Base-by-base conservation (phyloP, 2,888 invertebrate genomes). In the Apodemia zela region DNA sequence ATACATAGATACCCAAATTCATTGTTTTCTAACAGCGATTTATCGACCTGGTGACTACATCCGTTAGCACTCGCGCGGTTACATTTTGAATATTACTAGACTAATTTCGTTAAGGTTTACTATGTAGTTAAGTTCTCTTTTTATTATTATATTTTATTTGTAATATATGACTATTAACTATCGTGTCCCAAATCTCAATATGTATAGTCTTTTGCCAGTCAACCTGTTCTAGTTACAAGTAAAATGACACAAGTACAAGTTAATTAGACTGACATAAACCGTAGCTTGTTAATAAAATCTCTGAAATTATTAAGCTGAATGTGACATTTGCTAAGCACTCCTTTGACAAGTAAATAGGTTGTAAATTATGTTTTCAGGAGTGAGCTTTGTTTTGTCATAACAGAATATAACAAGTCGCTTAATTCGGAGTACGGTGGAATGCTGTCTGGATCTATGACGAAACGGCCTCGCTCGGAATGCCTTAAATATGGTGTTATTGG, bases 331-430 rank as follows among this genome's bases (percentile, higher is more conserved):
- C 51, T 51, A 51, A 51, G 51, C 13, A 21, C 51, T 51, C 51
- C 13, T 51, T 51, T 21, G 51, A 51, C 51, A 51, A 3, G 51
- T 51, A 51, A 51, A 60, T 45, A 60, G 21, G 45, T 60, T 45
- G 25, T 64, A 64, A 66, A 60, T 64, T 65, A 58, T 61, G 21
- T 18, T 62, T 62, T 18, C 38, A 42, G 54, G 57, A 47, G 59
- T 17, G 49, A 60, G 66, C 69, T 69, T 69, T 69, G 68, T 69
- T 69, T 69, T 69, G 68, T 69, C 67, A 49, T 66, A 64, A 64
- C 62, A 63, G 63, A 62, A 64, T 63, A 61, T 62, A 63, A 71
- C 69, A 66, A 69, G 66, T 63, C 62, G 66, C 65, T 65, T 62
- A 67, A 67, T 69, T 71, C 70, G 68, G 58, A 45, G 25, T 29